These are phyloP conservation scores for Pseudomugil gertrudae DNA, from an alignment of 2,797 vertebrate species.

Conservation along the genomic window DNA sequence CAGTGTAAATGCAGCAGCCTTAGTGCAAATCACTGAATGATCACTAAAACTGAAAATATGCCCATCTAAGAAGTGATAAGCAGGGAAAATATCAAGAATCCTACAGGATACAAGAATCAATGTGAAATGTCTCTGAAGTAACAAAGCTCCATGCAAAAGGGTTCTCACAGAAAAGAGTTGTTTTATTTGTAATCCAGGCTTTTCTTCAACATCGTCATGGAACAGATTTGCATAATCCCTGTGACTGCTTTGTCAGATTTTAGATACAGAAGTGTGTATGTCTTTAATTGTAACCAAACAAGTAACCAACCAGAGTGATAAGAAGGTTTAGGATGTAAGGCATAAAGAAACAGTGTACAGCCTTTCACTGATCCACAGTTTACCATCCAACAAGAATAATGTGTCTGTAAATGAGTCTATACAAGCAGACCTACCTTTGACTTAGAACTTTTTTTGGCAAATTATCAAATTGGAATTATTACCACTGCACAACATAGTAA, in stretches of 20 bases:
- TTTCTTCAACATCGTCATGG: background rate
- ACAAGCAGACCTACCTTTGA: background rate
- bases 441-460: background rate
- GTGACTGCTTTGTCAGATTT: background rate
- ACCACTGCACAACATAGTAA: background rate
- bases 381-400: too few species aligned
- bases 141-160: background rate
- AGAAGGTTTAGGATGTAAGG: background rate
- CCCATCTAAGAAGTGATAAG: slow-evolving; percentile 3
- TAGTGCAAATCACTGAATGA: background rate
- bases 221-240: background rate
- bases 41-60: slow-evolving; percentile 6
- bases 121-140: background rate
- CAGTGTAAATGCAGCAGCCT: too few species aligned
- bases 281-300: background rate
- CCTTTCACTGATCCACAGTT: background rate
- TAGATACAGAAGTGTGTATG: background rate
- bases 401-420: background rate
- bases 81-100: background rate
- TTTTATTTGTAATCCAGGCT: background rate
- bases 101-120: background rate
- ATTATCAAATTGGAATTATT: background rate
- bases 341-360: background rate
- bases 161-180: background rate
- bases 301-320: background rate